Evolutionary conservation across 2,113 vertebrate genomes (phyloP).

Genomic region (Mionectes macconnelli): DNA sequence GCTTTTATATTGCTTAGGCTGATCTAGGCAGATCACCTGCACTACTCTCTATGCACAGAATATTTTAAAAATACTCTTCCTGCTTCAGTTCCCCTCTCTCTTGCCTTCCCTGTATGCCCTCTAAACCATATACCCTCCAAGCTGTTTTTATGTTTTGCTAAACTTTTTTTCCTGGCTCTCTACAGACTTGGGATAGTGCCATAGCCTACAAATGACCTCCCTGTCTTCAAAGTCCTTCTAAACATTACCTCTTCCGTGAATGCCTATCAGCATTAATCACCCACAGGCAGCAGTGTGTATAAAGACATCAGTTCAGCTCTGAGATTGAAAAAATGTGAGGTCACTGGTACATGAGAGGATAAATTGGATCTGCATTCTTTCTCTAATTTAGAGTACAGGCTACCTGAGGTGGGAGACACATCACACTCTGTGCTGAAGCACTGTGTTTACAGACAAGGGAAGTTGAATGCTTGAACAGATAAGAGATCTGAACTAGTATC

Average conservation of each 20-base stretch:
- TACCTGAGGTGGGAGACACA: neutral
- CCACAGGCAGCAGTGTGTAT: slow-evolving; percentile 22
- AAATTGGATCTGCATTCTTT: neutral
- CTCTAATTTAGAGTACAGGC: neutral
- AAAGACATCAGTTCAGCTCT: slow-evolving; percentile 12
- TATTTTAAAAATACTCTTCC: neutral
- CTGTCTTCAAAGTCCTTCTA: slow-evolving; percentile 42
- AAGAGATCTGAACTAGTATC: neutral
- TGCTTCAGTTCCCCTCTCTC: neutral
- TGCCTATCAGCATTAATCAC: slow-evolving; percentile 46
- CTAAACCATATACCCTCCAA: neutral
- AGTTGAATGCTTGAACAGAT: neutral
- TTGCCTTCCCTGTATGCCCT: neutral
- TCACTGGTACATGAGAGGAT: neutral
- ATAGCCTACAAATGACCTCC: slow-evolving; percentile 27
- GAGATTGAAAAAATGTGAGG: neutral
- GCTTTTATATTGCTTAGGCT: neutral
- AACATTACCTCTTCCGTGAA: neutral
- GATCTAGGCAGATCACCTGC: neutral
- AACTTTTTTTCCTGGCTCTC: neutral
- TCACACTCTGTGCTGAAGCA: neutral
- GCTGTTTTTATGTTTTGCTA: neutral
- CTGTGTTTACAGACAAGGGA: neutral
- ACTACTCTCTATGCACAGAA: neutral
- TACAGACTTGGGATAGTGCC: neutral